These are phyloP conservation scores for Xanthorhoe designata DNA, from an alignment of 2,888 invertebrate species.

Conservation along the genomic window DNA sequence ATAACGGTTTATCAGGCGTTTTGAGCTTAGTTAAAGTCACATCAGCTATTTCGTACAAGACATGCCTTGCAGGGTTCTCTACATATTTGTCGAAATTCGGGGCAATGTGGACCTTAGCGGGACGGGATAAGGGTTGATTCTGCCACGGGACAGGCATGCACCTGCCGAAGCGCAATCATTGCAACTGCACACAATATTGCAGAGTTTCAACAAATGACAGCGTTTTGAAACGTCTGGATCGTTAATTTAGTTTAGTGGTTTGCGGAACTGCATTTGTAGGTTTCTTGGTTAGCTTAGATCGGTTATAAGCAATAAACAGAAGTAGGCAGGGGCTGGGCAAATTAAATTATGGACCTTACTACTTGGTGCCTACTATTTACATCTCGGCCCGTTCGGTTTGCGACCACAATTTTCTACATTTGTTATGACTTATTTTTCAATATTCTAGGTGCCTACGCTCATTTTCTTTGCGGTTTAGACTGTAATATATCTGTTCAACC, in stretches of 20 bases:
- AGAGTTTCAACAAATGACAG: slow-evolving; percentile 44
- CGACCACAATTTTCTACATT: background rate
- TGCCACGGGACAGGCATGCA: slow-evolving; percentile 60
- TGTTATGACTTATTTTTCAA: background rate
- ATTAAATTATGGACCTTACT: background rate
- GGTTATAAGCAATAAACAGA: slow-evolving; percentile 6
- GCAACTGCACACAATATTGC: slow-evolving; percentile 67
- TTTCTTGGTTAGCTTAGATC: slow-evolving; percentile 12
- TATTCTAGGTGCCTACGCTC: no score
- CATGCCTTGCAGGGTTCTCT: slow-evolving; percentile 77
- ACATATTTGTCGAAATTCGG: slow-evolving; percentile 70
- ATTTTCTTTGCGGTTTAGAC: background rate
- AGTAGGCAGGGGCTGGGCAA: slow-evolving; percentile 2
- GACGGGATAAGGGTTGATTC: slow-evolving; percentile 58
- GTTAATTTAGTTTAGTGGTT: slow-evolving; percentile 34
- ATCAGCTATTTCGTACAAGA: slow-evolving; percentile 76
- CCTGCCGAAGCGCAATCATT: slow-evolving; percentile 60
- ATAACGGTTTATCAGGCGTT: slow-evolving; percentile 50
- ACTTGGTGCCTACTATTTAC: background rate
- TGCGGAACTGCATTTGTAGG: slow-evolving; percentile 17
- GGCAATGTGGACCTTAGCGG: slow-evolving; percentile 62
- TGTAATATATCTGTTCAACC: background rate
- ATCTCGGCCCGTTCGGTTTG: background rate
- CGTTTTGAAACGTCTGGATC: slow-evolving; percentile 39
- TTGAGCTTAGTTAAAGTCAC: slow-evolving; percentile 45